These are phyloP conservation scores for Capromys pilorides DNA, from an alignment of 2,797 vertebrate species.

Conservation along the genomic window DNA sequence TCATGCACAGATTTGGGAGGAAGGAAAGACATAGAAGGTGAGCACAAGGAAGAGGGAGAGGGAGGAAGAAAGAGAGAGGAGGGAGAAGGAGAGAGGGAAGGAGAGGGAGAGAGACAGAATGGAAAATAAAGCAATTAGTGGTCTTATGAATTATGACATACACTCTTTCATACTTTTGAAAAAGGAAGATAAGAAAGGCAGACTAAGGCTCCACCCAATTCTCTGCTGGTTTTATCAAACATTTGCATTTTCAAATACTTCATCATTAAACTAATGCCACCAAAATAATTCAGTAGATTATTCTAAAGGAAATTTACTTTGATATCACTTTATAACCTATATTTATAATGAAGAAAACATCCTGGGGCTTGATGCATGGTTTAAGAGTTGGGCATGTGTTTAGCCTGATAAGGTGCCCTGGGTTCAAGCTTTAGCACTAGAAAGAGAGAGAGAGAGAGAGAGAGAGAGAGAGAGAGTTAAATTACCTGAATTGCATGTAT, in stretches of 20 bases:
- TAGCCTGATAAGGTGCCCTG: neutral
- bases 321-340: neutral
- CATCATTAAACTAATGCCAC: neutral
- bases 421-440: neutral
- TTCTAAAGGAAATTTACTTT: neutral
- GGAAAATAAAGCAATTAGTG: neutral
- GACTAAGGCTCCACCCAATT: neutral
- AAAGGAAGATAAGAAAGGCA: neutral
- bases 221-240: neutral
- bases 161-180: neutral
- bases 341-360: neutral
- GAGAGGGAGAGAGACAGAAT: neutral
- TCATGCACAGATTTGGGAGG: neutral
- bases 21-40: neutral
- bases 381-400: neutral
- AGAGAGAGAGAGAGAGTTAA: too few relatives aligned
- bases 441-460: too few relatives aligned
- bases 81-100: neutral
- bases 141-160: neutral
- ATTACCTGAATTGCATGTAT: neutral
- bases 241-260: neutral
- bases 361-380: neutral
- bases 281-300: constrained; percentile 1
- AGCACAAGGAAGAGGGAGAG: neutral
- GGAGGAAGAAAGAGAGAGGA: too few relatives aligned